Evolutionary conservation across 2,888 invertebrate genomes (phyloP).

Genomic region (Drosophila monieri): DNA sequence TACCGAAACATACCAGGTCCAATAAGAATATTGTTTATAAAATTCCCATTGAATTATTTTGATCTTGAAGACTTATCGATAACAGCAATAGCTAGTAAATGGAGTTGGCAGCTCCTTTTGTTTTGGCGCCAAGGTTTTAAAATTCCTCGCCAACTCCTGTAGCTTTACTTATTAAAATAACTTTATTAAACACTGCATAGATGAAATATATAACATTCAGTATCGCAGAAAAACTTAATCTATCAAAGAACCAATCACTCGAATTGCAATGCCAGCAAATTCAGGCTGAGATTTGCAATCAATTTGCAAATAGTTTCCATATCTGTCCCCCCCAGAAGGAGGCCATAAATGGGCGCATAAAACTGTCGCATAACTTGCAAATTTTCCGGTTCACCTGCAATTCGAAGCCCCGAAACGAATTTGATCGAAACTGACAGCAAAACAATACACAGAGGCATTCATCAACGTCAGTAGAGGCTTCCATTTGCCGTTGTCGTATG

Average conservation of each 20-base stretch:
- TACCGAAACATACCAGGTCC: not conserved
- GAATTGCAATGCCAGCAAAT: not conserved
- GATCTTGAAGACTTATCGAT: conserved; percentile 6
- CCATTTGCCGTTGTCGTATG: conserved; percentile 60
- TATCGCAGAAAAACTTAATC: not conserved
- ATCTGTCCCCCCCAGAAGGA: not conserved
- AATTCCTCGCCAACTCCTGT: not conserved
- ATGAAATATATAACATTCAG: conserved; percentile 2
- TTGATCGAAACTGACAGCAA: conserved; percentile 71
- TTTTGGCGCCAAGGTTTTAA: conserved; percentile 23
- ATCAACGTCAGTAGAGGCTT: conserved; percentile 60
- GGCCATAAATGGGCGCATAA: conserved; percentile 36
- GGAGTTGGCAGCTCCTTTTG: not conserved
- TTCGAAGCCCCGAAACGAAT: conserved; percentile 55
- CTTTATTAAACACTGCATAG: not conserved
- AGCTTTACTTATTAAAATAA: not conserved
- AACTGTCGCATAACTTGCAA: conserved; percentile 73
- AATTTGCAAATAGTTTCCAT: conserved; percentile 46
- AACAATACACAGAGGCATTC: conserved; percentile 76
- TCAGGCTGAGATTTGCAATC: conserved; percentile 17
- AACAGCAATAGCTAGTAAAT: not conserved
- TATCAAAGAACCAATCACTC: not conserved
- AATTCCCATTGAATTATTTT: not conserved
- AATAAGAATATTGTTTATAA: not conserved
- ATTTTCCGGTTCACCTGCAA: conserved; percentile 73